A percentile compares a stretch with the other conserved stretches of the same genome.
These are phyloP conservation scores for Crotalus helleri DNA, from an alignment of 2,113 vertebrate genomes.

Conservation along the genomic window DNA sequence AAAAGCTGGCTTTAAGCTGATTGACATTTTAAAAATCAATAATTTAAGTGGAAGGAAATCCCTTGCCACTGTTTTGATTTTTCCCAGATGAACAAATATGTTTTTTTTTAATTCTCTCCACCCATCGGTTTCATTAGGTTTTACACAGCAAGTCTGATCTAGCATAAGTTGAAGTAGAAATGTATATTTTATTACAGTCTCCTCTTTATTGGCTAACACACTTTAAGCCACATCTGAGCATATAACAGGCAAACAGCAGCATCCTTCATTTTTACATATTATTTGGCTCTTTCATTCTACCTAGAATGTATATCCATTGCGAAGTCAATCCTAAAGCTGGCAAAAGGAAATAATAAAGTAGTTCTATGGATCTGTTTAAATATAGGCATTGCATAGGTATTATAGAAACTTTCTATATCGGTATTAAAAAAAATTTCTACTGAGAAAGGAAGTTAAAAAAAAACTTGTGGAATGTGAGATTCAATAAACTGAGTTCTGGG, in stretches of 20 bases:
- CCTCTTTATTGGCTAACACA: background rate
- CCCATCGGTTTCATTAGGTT: background rate
- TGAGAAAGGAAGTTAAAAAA: background rate
- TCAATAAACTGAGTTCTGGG: background rate
- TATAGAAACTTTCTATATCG: too few species aligned
- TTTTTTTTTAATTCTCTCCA: background rate
- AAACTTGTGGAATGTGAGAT: background rate
- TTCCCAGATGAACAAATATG: too few species aligned
- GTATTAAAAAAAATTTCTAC: background rate
- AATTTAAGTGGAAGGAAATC: background rate
- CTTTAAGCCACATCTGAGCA: background rate
- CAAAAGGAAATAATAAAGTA: background rate
- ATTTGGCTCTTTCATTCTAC: background rate
- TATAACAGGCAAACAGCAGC: background rate
- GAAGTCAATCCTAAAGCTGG: background rate
- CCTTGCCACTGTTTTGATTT: background rate
- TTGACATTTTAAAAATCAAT: background rate
- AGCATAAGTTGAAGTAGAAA: background rate
- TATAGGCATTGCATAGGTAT: background rate
- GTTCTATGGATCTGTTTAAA: background rate
- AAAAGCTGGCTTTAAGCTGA: slow-evolving; percentile 5
- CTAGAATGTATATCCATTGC: background rate
- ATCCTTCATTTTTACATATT: background rate
- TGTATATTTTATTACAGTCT: background rate
- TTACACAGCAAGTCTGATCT: background rate